Evolutionary conservation across 2,888 invertebrate genomes (phyloP).

Genomic region (Brachypalpus laphriformis): DNA sequence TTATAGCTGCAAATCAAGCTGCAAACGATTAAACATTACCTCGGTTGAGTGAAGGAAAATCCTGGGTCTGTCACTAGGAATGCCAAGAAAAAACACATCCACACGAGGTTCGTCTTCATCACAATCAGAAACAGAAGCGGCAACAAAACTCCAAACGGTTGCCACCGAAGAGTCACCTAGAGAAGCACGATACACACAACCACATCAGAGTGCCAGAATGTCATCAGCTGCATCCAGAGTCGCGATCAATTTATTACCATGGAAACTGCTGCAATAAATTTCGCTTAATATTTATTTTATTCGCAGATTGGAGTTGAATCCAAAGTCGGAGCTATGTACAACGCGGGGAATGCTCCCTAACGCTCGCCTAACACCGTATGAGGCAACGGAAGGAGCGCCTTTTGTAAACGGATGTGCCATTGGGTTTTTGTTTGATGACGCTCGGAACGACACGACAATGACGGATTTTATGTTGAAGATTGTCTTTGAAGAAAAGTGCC

Average conservation of each 20-base stretch:
- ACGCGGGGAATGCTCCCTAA: slow-evolving; percentile 36
- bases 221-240: slow-evolving; percentile 65
- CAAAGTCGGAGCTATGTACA: slow-evolving; percentile 5
- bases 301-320: slow-evolving; percentile 59
- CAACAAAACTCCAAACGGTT: slow-evolving; percentile 28
- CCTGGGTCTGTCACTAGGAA: background rate
- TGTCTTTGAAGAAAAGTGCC: slow-evolving; percentile 56
- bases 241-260: slow-evolving; percentile 71
- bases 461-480: slow-evolving; percentile 69
- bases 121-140: slow-evolving; percentile 44
- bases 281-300: slow-evolving; percentile 72
- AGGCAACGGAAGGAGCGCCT: slow-evolving; percentile 37
- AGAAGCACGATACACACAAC: background rate
- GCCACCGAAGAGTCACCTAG: slow-evolving; percentile 42
- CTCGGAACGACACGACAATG: slow-evolving; percentile 70
- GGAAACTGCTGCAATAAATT: slow-evolving; percentile 70
- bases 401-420: slow-evolving; percentile 63
- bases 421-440: slow-evolving; percentile 71
- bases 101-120: slow-evolving; percentile 52
- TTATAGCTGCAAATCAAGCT: slow-evolving; percentile 71
- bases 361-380: slow-evolving; percentile 25
- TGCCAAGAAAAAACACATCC: slow-evolving; percentile 3
- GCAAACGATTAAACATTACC: slow-evolving; percentile 68
- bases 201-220: slow-evolving; percentile 45
- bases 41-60: background rate